Evolutionary conservation across 1,140 invertebrate genomes (phyloP).

Genomic region (Drosophila santomea): DNA sequence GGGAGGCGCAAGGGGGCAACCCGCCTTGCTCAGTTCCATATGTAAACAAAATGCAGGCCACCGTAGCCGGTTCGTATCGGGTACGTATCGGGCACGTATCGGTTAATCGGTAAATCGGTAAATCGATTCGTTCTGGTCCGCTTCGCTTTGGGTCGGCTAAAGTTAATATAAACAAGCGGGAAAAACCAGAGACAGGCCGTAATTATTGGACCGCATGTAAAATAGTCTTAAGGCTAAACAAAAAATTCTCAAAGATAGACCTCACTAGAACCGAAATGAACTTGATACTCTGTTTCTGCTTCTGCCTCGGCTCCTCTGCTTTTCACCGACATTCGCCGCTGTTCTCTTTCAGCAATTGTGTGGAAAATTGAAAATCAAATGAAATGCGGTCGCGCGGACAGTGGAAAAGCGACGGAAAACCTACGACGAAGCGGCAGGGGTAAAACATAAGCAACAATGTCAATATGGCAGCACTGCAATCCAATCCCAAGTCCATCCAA

Average conservation of each 20-base stretch:
- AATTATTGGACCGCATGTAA: constrained; percentile 52
- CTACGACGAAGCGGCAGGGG: constrained; percentile 2
- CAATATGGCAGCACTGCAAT: constrained; percentile 35
- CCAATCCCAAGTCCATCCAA: constrained; percentile 50
- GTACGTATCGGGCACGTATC: constrained; percentile 27
- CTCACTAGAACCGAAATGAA: constrained; percentile 59
- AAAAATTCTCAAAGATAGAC: constrained; percentile 23
- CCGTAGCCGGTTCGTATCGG: constrained; percentile 30
- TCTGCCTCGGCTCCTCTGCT: not conserved
- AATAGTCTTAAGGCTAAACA: constrained; percentile 43
- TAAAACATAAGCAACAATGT: constrained; percentile 53
- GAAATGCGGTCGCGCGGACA: constrained; percentile 39
- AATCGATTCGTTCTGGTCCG: constrained; percentile 23
- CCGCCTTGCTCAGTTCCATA: constrained; percentile 12
- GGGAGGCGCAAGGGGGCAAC: not conserved
- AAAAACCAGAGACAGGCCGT: constrained; percentile 29
- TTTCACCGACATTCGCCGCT: constrained; percentile 1
- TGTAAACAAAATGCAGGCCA: constrained; percentile 68
- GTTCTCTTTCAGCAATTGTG: constrained; percentile 64
- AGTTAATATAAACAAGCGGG: constrained; percentile 72
- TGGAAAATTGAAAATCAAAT: constrained; percentile 82
- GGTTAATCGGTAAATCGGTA: constrained; percentile 30
- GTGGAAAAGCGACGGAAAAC: constrained; percentile 12
- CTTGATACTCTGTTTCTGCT: constrained; percentile 53
- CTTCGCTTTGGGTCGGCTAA: constrained; percentile 44